These are phyloP conservation scores for Nothocercus nigrocapillus DNA, from an alignment of 2,113 vertebrate genomes.

Conservation along the genomic window DNA sequence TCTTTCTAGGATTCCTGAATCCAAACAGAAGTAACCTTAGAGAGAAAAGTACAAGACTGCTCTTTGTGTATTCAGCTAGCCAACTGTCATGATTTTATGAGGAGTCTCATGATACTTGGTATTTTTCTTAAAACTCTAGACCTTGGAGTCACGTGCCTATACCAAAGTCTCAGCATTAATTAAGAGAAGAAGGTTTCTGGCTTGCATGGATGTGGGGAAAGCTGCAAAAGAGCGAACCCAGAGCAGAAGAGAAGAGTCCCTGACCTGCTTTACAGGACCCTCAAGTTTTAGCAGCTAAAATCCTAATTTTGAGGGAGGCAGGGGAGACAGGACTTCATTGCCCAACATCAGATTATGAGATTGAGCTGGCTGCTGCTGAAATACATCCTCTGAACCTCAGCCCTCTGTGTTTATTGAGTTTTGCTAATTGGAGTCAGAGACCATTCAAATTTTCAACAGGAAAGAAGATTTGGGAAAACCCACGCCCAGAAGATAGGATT, in stretches of 20 bases:
- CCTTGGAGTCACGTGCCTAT: not conserved
- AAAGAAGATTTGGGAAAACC: slow-evolving; percentile 15
- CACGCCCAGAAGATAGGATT: slow-evolving; percentile 17
- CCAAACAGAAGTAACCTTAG: slow-evolving; percentile 26
- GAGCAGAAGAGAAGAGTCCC: not conserved
- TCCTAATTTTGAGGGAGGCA: not conserved
- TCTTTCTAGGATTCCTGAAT: slow-evolving; percentile 39
- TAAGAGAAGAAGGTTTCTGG: slow-evolving; percentile 26
- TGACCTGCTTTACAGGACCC: not conserved
- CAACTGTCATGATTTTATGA: slow-evolving; percentile 57
- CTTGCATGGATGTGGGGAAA: not conserved
- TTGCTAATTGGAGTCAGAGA: slow-evolving; percentile 2
- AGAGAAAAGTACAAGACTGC: not conserved
- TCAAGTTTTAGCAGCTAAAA: not conserved
- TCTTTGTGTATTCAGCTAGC: slow-evolving; percentile 51
- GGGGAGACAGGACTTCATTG: not conserved
- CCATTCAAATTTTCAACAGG: not conserved
- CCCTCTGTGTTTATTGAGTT: not conserved
- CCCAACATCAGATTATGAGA: not conserved
- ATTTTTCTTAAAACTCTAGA: slow-evolving; percentile 55
- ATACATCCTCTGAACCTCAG: not conserved
- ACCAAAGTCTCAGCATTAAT: slow-evolving; percentile 21
- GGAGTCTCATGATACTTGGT: slow-evolving; percentile 19
- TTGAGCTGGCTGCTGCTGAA: not conserved
- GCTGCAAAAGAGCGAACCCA: not conserved